These are phyloP conservation scores for Camponotus vicinus DNA, from an alignment of 1,140 invertebrate species.

Conservation along the genomic window DNA sequence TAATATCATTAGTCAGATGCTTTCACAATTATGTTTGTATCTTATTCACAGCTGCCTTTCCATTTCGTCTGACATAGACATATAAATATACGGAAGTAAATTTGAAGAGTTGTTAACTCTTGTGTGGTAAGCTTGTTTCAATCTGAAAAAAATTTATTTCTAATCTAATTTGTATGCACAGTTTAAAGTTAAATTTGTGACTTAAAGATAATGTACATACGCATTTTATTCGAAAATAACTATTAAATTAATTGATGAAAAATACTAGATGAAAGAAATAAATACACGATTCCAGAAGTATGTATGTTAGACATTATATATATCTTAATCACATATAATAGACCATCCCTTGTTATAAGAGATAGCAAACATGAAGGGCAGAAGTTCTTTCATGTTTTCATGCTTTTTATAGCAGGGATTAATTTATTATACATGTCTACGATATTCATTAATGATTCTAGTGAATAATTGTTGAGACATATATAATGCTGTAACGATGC, in stretches of 20 bases:
- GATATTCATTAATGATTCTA: conserved; percentile 14
- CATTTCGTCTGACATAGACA: conserved; percentile 29
- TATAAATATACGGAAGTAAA: not conserved
- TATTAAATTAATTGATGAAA: conserved; percentile 1
- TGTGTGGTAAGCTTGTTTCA: not conserved
- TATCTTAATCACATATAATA: too few relatives aligned
- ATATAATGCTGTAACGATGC: not conserved
- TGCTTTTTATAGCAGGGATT: too few relatives aligned
- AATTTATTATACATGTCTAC: too few relatives aligned
- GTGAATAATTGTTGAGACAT: not conserved
- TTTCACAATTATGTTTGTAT: conserved; percentile 16
- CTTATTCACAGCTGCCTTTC: conserved; percentile 15
- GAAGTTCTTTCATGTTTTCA: too few relatives aligned
- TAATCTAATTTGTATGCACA: conserved; percentile 32
- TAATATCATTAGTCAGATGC: conserved; percentile 45
- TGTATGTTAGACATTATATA: not conserved
- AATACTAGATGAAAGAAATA: conserved; percentile 44
- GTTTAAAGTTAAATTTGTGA: conserved; percentile 40
- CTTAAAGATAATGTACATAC: not conserved
- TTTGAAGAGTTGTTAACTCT: not conserved
- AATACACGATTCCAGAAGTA: conserved; percentile 22
- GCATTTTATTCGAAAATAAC: conserved; percentile 7
- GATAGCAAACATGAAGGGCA: too few relatives aligned
- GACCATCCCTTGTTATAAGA: too few relatives aligned
- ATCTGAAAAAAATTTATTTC: conserved; percentile 28